Base-by-base conservation (phyloP, 2,888 invertebrate genomes). In the Oxycera nigricornis region DNA sequence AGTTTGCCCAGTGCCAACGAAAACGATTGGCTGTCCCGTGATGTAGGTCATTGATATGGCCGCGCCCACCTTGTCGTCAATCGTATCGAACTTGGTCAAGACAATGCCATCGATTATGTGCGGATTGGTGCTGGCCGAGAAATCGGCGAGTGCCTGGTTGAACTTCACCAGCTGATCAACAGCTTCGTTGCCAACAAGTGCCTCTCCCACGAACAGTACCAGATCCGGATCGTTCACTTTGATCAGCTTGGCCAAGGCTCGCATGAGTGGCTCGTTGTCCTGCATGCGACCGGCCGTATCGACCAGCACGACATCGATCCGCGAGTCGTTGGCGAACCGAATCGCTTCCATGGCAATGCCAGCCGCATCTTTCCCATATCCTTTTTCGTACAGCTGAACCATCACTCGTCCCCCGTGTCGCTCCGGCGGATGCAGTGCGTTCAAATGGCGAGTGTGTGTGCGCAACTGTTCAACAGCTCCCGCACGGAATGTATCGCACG, bases 271-370 rank as follows among this genome's bases (percentile, higher is more conserved):
- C 83, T 98, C 98, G 85, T 99, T 99, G 87, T 99, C 98, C 87
- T 99, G 99, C 99, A 99, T 99, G 76, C 99, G 90, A n/a, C 99
- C 99, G 41, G 99, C 99, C 0, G 99, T 99, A 86, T 99, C 99
- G 20, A 99, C 91, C n/a, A 99, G 87, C 0, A 98, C 98, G 9
- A 98, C 91, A 86, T 99, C 97, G 73, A 94, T 89, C 73, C 88
- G 89, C 0, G 90, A 88, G 80, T 97, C 96, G 70, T 90, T 89
- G 0, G 98, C 97, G 86, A 88, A 93, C 73, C 92, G 91, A 78
- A 99, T 97, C 0, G 98, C 98, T 84, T 98, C 97, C 92, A 95
- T 93, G 0, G 99, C 98, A 79, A 99, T 97, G 17, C 96, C 97
- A 9, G 99, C 98, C 0, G 98, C 97, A 87, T 99, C 99, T 85